Evolutionary conservation across 2,113 vertebrate genomes (phyloP).

Genomic region (Myocastor coypus): DNA sequence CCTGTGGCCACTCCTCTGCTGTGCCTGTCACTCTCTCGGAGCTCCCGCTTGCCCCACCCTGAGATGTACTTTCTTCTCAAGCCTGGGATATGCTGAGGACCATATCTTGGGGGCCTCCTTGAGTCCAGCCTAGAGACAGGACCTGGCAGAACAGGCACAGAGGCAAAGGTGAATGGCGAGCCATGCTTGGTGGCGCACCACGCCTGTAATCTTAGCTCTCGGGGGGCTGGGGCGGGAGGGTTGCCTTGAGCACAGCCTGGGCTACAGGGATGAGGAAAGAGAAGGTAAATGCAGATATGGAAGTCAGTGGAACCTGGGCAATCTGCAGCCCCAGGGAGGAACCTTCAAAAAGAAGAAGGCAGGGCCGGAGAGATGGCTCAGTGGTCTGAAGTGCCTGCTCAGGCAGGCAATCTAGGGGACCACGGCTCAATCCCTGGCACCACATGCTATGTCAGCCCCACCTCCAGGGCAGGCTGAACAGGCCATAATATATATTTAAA

Average conservation of each 20-base stretch:
- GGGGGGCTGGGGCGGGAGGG: neutral
- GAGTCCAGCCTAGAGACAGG: neutral
- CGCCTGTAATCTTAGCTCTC: neutral
- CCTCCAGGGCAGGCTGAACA: too few species aligned
- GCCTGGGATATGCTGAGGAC: neutral
- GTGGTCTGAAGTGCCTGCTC: too few species aligned
- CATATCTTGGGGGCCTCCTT: neutral
- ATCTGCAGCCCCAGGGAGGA: neutral
- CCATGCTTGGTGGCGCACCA: neutral
- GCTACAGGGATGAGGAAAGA: neutral
- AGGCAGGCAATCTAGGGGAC: too few species aligned
- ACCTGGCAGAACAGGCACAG: neutral
- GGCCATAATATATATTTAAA: too few species aligned
- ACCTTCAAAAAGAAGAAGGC: neutral
- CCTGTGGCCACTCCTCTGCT: neutral
- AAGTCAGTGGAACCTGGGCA: neutral
- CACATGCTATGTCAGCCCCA: too few species aligned
- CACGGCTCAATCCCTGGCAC: too few species aligned
- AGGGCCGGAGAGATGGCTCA: too few species aligned
- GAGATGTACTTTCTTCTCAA: neutral
- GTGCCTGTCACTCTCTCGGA: neutral
- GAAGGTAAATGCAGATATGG: neutral
- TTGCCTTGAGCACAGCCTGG: neutral
- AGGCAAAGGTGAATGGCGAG: neutral
- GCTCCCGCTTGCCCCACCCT: neutral